Conservation (phyloP, 2,113 vertebrate species). For the Lampris incognitus region DNA sequence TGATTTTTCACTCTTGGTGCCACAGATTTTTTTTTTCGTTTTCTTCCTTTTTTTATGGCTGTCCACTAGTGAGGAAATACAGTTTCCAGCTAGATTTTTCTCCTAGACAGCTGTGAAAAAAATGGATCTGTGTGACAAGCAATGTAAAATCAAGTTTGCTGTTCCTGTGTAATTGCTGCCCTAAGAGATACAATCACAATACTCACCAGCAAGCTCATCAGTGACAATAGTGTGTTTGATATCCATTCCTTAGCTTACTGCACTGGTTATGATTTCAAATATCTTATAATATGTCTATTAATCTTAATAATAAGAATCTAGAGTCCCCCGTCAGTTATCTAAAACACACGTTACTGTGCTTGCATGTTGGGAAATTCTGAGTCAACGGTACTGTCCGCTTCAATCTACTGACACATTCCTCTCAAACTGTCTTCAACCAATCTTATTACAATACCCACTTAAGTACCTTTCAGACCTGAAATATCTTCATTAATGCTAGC, state of each 20-base stretch:
- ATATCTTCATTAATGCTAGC: conserved; percentile 56
- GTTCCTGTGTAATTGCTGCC: neutral
- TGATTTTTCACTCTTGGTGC: conserved; percentile 74
- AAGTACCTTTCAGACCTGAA: conserved; percentile 44
- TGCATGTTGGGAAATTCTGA: conserved; percentile 1
- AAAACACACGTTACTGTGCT: conserved; percentile 31
- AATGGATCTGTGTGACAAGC: conserved; percentile 46
- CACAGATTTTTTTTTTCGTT: conserved; percentile 54
- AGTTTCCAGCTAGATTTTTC: neutral
- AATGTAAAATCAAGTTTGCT: conserved; percentile 40
- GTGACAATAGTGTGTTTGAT: conserved; percentile 9
- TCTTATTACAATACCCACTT: conserved; percentile 6
- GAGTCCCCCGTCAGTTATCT: conserved; percentile 3
- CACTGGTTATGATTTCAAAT: conserved; percentile 28
- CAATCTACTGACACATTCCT: conserved; percentile 10
- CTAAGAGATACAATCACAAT: neutral
- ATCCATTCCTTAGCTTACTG: conserved; percentile 38
- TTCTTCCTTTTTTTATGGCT: conserved; percentile 36
- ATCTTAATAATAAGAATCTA: neutral
- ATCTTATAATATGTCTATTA: conserved; percentile 5
- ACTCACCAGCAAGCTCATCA: conserved; percentile 13
- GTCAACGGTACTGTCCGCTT: neutral
- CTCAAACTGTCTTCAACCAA: neutral
- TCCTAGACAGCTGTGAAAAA: neutral
- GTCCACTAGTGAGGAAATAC: conserved; percentile 44